Evolutionary conservation across 2,113 vertebrate genomes (phyloP).

Genomic region (Smithornis capensis): DNA sequence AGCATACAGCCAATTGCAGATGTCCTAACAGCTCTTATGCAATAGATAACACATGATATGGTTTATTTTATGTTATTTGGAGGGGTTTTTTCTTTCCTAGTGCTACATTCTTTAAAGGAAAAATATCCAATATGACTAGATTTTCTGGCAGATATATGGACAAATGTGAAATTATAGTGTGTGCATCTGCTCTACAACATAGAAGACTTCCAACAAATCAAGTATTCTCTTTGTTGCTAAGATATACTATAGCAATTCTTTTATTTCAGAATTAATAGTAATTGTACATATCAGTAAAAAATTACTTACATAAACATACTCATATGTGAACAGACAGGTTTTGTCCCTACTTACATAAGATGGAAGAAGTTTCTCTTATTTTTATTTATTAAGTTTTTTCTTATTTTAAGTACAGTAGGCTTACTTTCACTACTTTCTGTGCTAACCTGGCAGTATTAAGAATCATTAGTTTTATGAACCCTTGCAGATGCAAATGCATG

Average conservation of each 20-base stretch:
- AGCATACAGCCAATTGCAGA: conserved; percentile 13
- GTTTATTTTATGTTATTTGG: background rate
- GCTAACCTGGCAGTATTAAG: background rate
- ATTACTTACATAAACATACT: background rate
- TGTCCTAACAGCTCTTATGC: background rate
- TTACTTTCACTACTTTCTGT: background rate
- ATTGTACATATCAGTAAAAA: background rate
- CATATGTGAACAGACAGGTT: background rate
- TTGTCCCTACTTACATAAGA: background rate
- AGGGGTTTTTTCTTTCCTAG: background rate
- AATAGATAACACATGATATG: background rate
- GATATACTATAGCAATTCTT: background rate
- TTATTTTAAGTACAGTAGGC: background rate
- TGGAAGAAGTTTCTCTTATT: background rate
- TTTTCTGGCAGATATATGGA: background rate
- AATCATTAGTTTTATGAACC: background rate
- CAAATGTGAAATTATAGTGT: background rate
- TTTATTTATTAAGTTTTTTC: background rate
- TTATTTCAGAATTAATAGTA: background rate
- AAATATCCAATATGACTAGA: background rate
- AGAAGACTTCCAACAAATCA: conserved; percentile 1
- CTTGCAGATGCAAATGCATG: background rate
- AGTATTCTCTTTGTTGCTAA: background rate
- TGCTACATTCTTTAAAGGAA: background rate
- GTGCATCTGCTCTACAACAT: background rate